phyloP scores from a whole-genome alignment of 2,888 invertebrate species.

The Campoplex capitator region DNA sequence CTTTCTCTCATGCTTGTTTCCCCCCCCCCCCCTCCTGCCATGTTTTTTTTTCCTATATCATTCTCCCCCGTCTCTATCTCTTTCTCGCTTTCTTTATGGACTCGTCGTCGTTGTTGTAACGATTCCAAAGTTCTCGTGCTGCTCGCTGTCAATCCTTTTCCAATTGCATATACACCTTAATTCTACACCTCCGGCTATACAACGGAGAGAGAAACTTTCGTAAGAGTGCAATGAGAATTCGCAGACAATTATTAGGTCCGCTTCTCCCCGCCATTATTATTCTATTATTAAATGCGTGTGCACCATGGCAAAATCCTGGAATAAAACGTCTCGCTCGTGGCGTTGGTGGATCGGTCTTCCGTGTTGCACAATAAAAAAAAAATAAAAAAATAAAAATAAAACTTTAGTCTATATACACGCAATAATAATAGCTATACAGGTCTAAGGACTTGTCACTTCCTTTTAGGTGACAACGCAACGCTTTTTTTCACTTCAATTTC shows the following conservation, averaged over 20 bases:
- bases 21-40: neutral
- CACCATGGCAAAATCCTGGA: constrained; percentile 49
- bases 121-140: constrained; percentile 48
- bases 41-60: neutral
- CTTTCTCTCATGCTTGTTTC: neutral
- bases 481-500: constrained; percentile 32
- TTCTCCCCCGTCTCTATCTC: neutral
- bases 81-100: constrained; percentile 8
- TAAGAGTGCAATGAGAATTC: constrained; percentile 64
- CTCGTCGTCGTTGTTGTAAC: constrained; percentile 22
- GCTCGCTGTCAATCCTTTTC: constrained; percentile 50
- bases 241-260: constrained; percentile 65
- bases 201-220: constrained; percentile 46
- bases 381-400: neutral
- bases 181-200: constrained; percentile 50
- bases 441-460: constrained; percentile 50
- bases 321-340: constrained; percentile 56
- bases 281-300: constrained; percentile 66
- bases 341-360: constrained; percentile 64
- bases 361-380: constrained; percentile 60
- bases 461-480: constrained; percentile 43
- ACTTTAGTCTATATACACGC: neutral
- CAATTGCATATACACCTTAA: constrained; percentile 54
- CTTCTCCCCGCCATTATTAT: constrained; percentile 60
- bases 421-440: constrained; percentile 28